Evolutionary conservation across 2,113 vertebrate species (phyloP), one percentile per base, ranked within the genome.

Genomic region (Pachyramphus minor): DNA sequence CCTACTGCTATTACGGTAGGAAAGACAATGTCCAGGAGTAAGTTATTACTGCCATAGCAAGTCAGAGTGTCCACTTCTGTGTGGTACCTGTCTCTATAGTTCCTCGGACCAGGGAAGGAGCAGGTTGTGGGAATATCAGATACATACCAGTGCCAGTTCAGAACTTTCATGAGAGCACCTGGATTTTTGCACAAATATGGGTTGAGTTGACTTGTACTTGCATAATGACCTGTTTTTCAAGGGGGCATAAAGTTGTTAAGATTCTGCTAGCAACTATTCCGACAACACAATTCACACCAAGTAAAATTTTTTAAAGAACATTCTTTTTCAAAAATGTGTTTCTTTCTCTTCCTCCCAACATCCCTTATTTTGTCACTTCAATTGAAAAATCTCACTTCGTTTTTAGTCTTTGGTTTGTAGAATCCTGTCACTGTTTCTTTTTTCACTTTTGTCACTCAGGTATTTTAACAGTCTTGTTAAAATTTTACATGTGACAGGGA

Each of bases 41-140:
- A 21, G 49, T 17, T 64, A 14, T 44, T 50, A 18, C 11, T 75
- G 31, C 60, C 3, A 2, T 9, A 30, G 33, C 23, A 16, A 25
- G 72, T 41, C 52, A 35, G 74, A 4, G 35, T 49, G 18, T 11
- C 25, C 0, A 0, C 18, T 53, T 53, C 41, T 35, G n/a, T 2
- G 0, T 53, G 39, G 5, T 5, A 1, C 41, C 52, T 37, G 31
- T 55, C 47, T 68, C 16, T 12, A 1, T 8, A 31, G 14, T 68
- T 75, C 55, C 35, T 63, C 4, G 1, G 24, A 20, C 45, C 0
- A 0, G 24, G 28, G 37, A 69, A n/a, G 24, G 63, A 52, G 33
- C 50, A 58, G n/a, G 9, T 39, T 58, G 7, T 45, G 44, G 42
- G 45, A 58, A 24, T 10, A 28, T 42, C 14, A 35, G 28, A 27